phyloP scores from a whole-genome alignment of 2,113 vertebrate species.

The Thalassarche chlororhynchos region DNA sequence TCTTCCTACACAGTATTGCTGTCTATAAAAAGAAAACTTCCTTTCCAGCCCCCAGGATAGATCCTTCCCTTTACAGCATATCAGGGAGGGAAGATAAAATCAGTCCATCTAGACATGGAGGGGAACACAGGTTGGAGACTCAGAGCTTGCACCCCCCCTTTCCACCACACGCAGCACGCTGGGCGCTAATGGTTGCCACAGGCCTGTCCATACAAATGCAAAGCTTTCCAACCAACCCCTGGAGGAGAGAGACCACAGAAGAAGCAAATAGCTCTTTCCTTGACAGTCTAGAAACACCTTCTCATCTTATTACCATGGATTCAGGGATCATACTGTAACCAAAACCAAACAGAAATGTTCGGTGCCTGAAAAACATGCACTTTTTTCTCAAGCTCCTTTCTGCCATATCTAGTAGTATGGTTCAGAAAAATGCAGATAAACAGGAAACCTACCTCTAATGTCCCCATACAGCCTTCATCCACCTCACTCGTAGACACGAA shows the following conservation, averaged over 20 bases:
- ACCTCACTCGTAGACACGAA: fast-evolving
- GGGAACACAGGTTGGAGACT: not conserved
- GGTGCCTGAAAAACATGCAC: fast-evolving
- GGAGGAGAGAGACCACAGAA: not conserved
- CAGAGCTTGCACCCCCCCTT: not conserved
- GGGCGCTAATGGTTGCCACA: not conserved
- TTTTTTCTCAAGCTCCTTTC: not conserved
- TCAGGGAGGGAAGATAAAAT: not conserved
- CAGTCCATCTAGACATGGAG: not conserved
- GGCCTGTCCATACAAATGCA: not conserved
- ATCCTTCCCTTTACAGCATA: not conserved
- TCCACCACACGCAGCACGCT: not conserved
- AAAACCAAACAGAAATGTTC: not conserved
- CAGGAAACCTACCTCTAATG: not conserved
- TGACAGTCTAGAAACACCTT: not conserved
- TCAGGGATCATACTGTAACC: not conserved
- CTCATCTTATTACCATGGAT: not conserved
- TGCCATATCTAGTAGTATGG: not conserved
- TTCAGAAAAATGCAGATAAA: not conserved
- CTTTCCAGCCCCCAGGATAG: not conserved
- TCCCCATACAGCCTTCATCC: not conserved
- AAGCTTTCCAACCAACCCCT: not conserved
- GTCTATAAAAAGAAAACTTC: not conserved
- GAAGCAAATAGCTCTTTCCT: not conserved
- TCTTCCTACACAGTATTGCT: not conserved